phyloP scores from a whole-genome alignment of 2,888 invertebrate genomes.

The Eupithecia pulchellata region DNA sequence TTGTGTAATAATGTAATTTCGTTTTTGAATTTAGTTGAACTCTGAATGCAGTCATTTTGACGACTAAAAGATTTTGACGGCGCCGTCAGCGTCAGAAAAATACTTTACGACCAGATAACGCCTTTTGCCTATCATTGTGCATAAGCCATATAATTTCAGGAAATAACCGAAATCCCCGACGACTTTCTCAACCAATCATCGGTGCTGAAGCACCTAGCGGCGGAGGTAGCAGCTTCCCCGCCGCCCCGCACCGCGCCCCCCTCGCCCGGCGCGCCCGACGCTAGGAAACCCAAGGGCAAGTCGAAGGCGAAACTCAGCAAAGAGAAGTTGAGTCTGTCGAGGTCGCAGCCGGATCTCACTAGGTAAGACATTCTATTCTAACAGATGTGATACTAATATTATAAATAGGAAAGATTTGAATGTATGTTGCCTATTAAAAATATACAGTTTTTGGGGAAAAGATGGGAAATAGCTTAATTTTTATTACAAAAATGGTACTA shows the following conservation, averaged over 20 bases:
- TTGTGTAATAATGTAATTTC: no score
- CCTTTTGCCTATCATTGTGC: background rate
- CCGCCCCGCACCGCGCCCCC: constrained; percentile 72
- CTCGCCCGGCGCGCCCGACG: constrained; percentile 62
- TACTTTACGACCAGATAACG: background rate
- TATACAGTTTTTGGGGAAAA: no score
- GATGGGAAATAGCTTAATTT: no score
- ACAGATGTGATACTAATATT: no score
- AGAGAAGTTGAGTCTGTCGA: constrained; percentile 88
- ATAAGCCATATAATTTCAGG: constrained; percentile 64
- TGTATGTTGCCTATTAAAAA: no score
- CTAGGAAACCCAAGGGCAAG: constrained; percentile 66
- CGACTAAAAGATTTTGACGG: background rate
- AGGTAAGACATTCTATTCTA: constrained; percentile 70
- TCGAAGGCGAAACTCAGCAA: constrained; percentile 77
- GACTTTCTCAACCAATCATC: constrained; percentile 93
- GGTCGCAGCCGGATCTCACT: constrained; percentile 94
- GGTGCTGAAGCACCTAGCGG: constrained; percentile 93
- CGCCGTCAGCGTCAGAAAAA: background rate
- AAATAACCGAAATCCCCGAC: constrained; percentile 93
- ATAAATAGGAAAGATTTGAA: no score
- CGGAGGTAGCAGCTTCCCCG: constrained; percentile 87
- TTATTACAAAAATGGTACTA: no score
- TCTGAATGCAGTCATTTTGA: background rate
- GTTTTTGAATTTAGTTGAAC: background rate